Evolutionary conservation across 2,888 invertebrate genomes (phyloP), one percentile per base, ranked within the genome.

Genomic region (Halictus ligatus): DNA sequence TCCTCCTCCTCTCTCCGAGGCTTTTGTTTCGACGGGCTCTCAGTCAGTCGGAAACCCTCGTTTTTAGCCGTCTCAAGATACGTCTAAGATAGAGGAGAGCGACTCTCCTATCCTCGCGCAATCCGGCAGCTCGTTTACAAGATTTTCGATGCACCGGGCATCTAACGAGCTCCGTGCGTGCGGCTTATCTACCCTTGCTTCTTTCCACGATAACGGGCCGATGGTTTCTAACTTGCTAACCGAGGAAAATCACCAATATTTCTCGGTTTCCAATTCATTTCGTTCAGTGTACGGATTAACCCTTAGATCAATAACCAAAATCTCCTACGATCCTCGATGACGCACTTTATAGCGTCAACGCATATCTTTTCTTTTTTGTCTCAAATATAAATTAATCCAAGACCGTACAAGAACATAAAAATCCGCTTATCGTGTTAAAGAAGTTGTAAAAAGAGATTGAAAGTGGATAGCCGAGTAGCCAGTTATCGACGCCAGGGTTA

Each of bases 61-160:
- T 83, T 89, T 81, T 84, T 84, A 86, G 83, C 84, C 84, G 85
- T 84, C 88, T 87, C 91, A 85, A 88, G 89, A 89, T 87, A 85
- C 83, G 82, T 88, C 87, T 84, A 81, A 78, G 83, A 78, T 83
- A 86, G 81, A 54, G n/a, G 69, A 35, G 67, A 35, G 80, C 64
- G 60, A 75, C 79, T 15, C 48, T 64, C 54, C 84, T 78, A 75
- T 18, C 40, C 81, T 54, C 46, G 67, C 71, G 81, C 74, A 58
- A 83, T 83, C 75, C 69, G 60, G 50, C 78, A 78, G 85, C 87
- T 88, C 84, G 48, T 88, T 87, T 88, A 84, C 84, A 71, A 84
- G 80, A 81, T 80, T 77, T 81, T 87, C 79, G 87, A 81, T 87
- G 72, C 84, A 79, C 15, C 80, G 74, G n/a, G 73, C 48, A 76